A percentile compares a stretch with the other conserved stretches of the same genome.
phyloP scores from a whole-genome alignment of 2,797 vertebrate genomes.

The Carduelis carduelis region DNA sequence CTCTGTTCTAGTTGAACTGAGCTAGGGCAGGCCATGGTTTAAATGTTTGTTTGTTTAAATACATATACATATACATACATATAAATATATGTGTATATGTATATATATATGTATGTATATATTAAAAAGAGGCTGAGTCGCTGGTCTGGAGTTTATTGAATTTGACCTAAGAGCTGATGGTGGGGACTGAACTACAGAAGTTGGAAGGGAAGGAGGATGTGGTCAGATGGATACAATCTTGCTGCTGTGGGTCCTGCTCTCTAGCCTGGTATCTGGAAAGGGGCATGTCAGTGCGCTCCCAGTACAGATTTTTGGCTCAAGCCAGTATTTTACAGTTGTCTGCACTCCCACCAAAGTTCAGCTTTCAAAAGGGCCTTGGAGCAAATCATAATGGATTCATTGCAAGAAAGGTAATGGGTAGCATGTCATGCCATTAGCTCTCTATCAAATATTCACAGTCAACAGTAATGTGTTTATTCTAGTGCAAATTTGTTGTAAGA shows the following conservation, averaged over 20 bases:
- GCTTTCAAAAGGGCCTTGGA: background rate
- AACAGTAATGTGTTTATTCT: background rate
- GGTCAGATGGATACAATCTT: background rate
- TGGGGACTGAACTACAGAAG: background rate
- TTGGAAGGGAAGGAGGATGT: background rate
- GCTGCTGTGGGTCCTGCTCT: background rate
- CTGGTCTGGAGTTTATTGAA: background rate
- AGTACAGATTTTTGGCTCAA: background rate
- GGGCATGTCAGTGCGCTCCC: fast-evolving
- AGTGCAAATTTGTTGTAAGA: background rate
- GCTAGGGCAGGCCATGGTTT: background rate
- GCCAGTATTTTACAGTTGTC: background rate
- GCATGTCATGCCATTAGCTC: background rate
- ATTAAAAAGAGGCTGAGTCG: background rate
- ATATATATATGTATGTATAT: background rate
- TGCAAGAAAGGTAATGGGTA: background rate
- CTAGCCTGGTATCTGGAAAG: background rate
- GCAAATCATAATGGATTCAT: background rate
- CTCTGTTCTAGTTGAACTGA: background rate
- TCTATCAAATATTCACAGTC: background rate
- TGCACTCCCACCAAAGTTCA: background rate
- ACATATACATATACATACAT: background rate
- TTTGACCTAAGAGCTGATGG: background rate
- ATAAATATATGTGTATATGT: background rate
- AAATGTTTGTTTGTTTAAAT: background rate